Evolutionary conservation across 2,888 invertebrate species (phyloP).

Genomic region (Troides oblongomaculatus): DNA sequence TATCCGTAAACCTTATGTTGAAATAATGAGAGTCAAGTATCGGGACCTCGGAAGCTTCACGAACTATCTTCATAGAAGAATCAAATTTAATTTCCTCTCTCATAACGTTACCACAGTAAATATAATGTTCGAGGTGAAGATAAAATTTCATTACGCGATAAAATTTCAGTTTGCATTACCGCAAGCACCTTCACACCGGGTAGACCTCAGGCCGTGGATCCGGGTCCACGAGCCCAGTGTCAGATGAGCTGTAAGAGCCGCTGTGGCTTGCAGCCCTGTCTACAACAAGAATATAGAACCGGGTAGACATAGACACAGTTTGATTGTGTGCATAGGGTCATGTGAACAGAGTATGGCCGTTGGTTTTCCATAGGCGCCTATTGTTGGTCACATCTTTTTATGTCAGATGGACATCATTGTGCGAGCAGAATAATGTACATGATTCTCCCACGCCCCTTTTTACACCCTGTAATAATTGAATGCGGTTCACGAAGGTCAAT

Average conservation of each 20-base stretch:
- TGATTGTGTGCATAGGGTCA: conserved; percentile 33
- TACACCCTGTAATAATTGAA: conserved; percentile 32
- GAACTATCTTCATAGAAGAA: conserved; percentile 1
- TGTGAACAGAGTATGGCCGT: conserved; percentile 55
- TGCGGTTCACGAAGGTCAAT: conserved; percentile 5
- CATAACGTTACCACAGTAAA: conserved; percentile 4
- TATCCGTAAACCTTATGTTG: conserved; percentile 3
- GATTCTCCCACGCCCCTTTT: conserved; percentile 57
- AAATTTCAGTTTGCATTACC: conserved; percentile 26
- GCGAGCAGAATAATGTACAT: conserved; percentile 45
- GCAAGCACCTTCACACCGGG: conserved; percentile 32
- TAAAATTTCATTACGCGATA: conserved; percentile 24
- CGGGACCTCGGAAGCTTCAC: not conserved
- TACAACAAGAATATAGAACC: too few species aligned
- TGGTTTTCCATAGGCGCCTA: conserved; percentile 58
- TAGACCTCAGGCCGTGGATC: too few species aligned
- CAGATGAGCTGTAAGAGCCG: too few species aligned
- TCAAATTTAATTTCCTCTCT: conserved; percentile 5
- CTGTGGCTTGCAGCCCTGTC: too few species aligned
- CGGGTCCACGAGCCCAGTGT: too few species aligned
- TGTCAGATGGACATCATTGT: conserved; percentile 56
- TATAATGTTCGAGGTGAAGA: conserved; percentile 9
- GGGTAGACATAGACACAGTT: conserved; percentile 33
- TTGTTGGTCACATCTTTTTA: conserved; percentile 65
- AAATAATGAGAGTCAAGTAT: not conserved